Conservation (phyloP, 1,140 invertebrate species). For the Drosophila melanogaster region Release_6_plus_ISO1_MT NT_033777.3:20188501-20189000, state of each 20-base stretch:
- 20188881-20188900: constrained; percentile 50
- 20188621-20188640: neutral
- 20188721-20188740: constrained; percentile 45
- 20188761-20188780: constrained; percentile 16
- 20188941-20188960: neutral
- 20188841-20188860: constrained; percentile 47
- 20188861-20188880: constrained; percentile 30
- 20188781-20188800: constrained; percentile 65
- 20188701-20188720: constrained; percentile 62
- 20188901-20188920: constrained; percentile 35
- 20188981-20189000: too few species aligned
- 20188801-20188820: constrained; percentile 65
- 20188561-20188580: constrained; percentile 52
- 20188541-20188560: constrained; percentile 50
- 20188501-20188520: constrained; percentile 24
- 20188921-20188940: constrained; percentile 40
- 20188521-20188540: constrained; percentile 30
- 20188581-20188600: constrained; percentile 14
- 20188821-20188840: constrained; percentile 37
- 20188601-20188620: constrained; percentile 11
- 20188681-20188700: constrained; percentile 71
- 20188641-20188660: neutral
- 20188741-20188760: too few species aligned
- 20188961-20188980: neutral
- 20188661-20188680: constrained; percentile 57